Conservation (phyloP, 2,113 vertebrate genomes). For the Oryzias celebensis region DNA sequence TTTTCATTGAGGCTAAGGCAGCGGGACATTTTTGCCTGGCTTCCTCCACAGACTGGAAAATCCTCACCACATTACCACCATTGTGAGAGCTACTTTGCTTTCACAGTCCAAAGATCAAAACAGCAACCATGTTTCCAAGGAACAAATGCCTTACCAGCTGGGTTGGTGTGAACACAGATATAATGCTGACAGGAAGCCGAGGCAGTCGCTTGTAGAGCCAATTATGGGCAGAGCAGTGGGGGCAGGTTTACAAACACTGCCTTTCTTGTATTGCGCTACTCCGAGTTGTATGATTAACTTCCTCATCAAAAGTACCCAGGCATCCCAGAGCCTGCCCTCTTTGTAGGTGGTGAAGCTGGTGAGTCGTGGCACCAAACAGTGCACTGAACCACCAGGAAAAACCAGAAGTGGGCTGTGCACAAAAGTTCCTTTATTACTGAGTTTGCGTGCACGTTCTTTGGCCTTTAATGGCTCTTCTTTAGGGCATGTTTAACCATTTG, state of each 20-base stretch:
- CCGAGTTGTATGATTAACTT: conserved; percentile 82
- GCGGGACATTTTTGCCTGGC: conserved; percentile 57
- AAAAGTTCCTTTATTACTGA: conserved; percentile 35
- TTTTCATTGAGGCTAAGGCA: conserved; percentile 32
- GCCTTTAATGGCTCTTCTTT: conserved; percentile 56
- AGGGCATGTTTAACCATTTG: conserved; percentile 52
- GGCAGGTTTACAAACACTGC: conserved; percentile 76
- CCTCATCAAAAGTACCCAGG: conserved; percentile 69
- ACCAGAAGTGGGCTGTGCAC: conserved; percentile 34
- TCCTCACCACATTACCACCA: conserved; percentile 70
- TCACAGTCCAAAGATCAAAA: conserved; percentile 85
- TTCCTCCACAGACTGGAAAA: conserved; percentile 68
- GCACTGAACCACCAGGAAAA: conserved; percentile 30
- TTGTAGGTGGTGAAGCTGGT: conserved; percentile 66
- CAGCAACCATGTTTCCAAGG: conserved; percentile 74
- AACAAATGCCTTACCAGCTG: conserved; percentile 78
- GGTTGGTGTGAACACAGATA: conserved; percentile 77
- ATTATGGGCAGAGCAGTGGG: conserved; percentile 70
- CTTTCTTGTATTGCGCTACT: conserved; percentile 73
- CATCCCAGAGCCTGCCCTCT: conserved; percentile 59
- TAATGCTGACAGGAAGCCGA: conserved; percentile 82
- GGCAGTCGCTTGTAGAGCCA: conserved; percentile 81
- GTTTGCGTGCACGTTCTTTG: conserved; percentile 57
- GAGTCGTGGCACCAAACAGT: conserved; percentile 52
- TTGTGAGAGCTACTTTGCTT: conserved; percentile 72